Evolutionary conservation across 1,140 invertebrate species (phyloP).

Genomic region (Trichonephila clavipes): DNA sequence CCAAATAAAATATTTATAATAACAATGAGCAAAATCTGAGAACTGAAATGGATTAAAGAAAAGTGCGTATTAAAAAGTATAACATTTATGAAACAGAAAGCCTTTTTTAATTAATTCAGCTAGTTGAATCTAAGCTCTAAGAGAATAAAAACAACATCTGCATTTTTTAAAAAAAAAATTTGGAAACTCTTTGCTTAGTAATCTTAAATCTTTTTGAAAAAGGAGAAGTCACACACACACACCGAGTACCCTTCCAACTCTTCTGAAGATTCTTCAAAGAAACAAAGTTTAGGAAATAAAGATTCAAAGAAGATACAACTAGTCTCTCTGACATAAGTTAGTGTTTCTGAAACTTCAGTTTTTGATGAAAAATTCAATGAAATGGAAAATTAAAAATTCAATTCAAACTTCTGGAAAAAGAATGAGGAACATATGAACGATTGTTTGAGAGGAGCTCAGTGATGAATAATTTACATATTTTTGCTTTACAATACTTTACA

Average conservation of each 20-base stretch:
- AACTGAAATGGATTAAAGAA: background rate
- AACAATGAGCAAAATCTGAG: background rate
- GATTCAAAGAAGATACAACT: background rate
- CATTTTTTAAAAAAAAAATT: background rate
- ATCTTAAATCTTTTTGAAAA: background rate
- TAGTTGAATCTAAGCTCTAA: background rate
- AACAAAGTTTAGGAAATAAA: background rate
- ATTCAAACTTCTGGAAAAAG: background rate
- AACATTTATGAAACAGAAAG: background rate
- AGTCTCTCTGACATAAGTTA: background rate
- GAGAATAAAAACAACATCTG: background rate
- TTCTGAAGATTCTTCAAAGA: background rate
- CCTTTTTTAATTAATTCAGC: slow-evolving; percentile 19
- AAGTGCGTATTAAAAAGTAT: background rate
- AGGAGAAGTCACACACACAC: background rate
- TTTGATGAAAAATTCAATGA: background rate
- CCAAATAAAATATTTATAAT: background rate
- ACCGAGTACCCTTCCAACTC: background rate
- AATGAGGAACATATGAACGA: background rate
- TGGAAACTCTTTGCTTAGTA: background rate
- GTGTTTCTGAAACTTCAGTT: background rate
- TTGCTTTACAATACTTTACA: background rate
- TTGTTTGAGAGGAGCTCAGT: background rate
- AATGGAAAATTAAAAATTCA: slow-evolving; percentile 4
- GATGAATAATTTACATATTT: background rate